Base-by-base conservation (phyloP, 37 sponge, comb jelly and placozoan genomes). In the Halichondria panicea region DNA sequence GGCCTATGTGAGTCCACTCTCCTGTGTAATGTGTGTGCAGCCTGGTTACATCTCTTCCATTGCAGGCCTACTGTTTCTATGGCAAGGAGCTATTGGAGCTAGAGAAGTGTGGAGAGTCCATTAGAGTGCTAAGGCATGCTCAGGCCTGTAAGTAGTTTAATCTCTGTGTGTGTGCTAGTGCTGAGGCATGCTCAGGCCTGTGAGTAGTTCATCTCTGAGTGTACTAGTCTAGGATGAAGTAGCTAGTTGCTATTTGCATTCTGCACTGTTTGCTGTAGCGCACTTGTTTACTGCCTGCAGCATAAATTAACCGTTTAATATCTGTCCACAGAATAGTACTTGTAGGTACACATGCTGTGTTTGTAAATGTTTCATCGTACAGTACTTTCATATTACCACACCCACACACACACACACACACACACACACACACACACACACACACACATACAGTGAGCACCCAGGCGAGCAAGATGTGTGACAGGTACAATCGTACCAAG, bases 71-170 rank as follows among this genome's bases (percentile, higher is more conserved):
- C 43, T 95, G 94, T 43, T 98, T 87, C 87, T 89, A 82, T 81
- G 96, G 96, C 24, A 76, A 95, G 78, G 82, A 88, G 27, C 82
- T 98, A 32, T 77, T 98, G 30, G 86, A 22, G 8, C 77, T 90
- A 70, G 99, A 98, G 59, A 98, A 98, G 58, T 98, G 99, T 83
- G 99, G 99, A 43, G 96, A 95, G 4, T 84, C 96, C 55, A 88
- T 98, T 52, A 77, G 63, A 65, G 89, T 84, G 3, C 70, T 95
- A 42, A 84, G 77, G 48, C 87, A 93, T 69, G 87, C 90, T 42
- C 74, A 89, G 48, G 45, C 73, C 6, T 88, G 99, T 98, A 75
- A 83, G 96, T 79, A n/a, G 34, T 35, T 24, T 38, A n/a, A n/a
- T n/a, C n/a, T n/a, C n/a, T n/a, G n/a, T n/a, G n/a, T n/a, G n/a